Evolutionary conservation across 2,113 vertebrate species (phyloP).

Genomic region (Copsychus sechellarum): DNA sequence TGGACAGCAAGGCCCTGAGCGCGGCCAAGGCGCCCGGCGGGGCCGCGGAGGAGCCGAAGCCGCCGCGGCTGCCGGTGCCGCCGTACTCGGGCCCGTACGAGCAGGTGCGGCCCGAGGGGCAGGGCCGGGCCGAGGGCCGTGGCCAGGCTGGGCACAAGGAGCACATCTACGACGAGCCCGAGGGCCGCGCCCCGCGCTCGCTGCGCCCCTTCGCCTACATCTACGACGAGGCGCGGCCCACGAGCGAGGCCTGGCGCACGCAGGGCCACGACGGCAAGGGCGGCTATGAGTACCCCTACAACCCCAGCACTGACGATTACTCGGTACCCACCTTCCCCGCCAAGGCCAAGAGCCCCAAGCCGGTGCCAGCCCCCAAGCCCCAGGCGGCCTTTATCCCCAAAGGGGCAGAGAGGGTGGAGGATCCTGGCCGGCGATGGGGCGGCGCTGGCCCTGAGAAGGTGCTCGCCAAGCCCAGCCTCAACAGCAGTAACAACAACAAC

Average conservation of each 20-base stretch:
- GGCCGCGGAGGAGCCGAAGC: slow-evolving; percentile 32
- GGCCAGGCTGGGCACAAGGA: slow-evolving; percentile 64
- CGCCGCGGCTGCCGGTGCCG: not conserved
- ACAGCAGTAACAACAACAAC: slow-evolving; percentile 80
- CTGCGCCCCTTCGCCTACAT: slow-evolving; percentile 38
- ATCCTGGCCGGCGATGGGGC: slow-evolving; percentile 10
- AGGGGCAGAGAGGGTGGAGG: slow-evolving; percentile 59
- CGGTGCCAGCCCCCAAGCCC: slow-evolving; percentile 85
- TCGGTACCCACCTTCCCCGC: slow-evolving; percentile 59
- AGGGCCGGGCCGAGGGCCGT: slow-evolving; percentile 28
- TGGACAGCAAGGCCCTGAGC: slow-evolving; percentile 73
- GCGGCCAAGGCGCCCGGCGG: not conserved
- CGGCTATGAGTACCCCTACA: slow-evolving; percentile 77
- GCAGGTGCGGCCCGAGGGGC: slow-evolving; percentile 45
- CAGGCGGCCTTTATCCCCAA: slow-evolving; percentile 48
- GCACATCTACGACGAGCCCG: slow-evolving; percentile 94
- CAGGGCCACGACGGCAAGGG: slow-evolving; percentile 63
- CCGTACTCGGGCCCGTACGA: slow-evolving; percentile 79
- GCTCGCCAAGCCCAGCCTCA: slow-evolving; percentile 48
- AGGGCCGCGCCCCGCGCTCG: slow-evolving; percentile 71
- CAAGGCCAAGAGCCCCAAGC: slow-evolving; percentile 76
- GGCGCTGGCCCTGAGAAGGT: not conserved
- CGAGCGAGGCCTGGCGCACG: slow-evolving; percentile 75
- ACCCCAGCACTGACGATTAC: slow-evolving; percentile 73
- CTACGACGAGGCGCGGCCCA: slow-evolving; percentile 81